Conservation (phyloP, 2,113 vertebrate genomes). For the Coturnix japonica region DNA sequence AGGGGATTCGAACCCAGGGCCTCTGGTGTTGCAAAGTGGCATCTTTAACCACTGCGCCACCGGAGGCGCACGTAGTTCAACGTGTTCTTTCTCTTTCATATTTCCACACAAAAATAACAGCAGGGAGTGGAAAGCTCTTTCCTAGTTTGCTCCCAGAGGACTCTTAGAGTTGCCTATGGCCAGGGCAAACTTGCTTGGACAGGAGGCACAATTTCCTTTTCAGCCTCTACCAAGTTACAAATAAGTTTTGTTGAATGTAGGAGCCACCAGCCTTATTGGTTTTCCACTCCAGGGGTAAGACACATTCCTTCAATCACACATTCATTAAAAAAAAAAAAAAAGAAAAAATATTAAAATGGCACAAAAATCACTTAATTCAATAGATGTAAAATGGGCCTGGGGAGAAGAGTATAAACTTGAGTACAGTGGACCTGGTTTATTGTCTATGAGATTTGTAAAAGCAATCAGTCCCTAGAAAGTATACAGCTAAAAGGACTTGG, state of each 20-base stretch:
- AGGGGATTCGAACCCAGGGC: too few species aligned
- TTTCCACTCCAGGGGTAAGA: slow-evolving; percentile 15
- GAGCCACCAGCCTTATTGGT: slow-evolving; percentile 21
- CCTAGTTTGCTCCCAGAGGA: background rate
- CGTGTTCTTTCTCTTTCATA: background rate
- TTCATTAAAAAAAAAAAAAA: slow-evolving; percentile 40
- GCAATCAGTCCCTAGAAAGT: background rate
- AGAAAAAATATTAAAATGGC: slow-evolving; percentile 33
- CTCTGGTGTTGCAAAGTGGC: too few species aligned
- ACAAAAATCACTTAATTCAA: slow-evolving; percentile 23
- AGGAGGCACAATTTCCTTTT: slow-evolving; percentile 55
- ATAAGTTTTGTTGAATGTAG: slow-evolving; percentile 6
- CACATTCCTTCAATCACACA: background rate
- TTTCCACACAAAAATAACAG: slow-evolving; percentile 4
- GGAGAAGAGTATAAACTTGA: background rate
- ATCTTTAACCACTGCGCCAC: too few species aligned
- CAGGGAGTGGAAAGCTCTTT: background rate
- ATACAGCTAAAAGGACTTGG: background rate
- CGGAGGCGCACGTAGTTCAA: too few species aligned
- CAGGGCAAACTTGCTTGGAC: slow-evolving; percentile 45
- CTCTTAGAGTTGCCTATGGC: background rate
- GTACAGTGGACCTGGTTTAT: background rate
- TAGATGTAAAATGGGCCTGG: slow-evolving; percentile 8
- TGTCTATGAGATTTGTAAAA: background rate
- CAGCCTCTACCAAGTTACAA: slow-evolving; percentile 42